Conservation (phyloP, 2,888 invertebrate genomes). For the Tortrix viridana region DNA sequence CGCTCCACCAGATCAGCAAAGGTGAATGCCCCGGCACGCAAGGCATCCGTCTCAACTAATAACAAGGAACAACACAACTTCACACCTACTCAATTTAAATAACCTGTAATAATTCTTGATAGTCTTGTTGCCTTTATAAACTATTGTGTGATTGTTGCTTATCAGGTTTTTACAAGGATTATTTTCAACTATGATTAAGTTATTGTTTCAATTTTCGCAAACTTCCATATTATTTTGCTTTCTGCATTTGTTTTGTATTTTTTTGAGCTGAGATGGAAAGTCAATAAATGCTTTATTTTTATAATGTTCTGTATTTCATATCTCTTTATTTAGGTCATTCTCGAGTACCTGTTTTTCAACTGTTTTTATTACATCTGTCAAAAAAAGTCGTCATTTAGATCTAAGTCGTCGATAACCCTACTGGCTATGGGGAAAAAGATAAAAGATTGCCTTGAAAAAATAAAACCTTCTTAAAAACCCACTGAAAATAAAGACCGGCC, state of each 20-base stretch:
- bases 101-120: not conserved
- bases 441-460: too few relatives aligned
- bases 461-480: too few relatives aligned
- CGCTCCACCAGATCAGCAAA: constrained; percentile 82
- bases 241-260: constrained; percentile 14
- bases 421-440: too few relatives aligned
- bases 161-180: not conserved
- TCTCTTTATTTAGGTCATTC: too few relatives aligned
- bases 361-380: too few relatives aligned
- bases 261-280: constrained; percentile 7
- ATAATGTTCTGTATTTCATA: not conserved
- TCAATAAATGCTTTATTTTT: constrained; percentile 28
- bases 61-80: constrained; percentile 12
- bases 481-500: too few relatives aligned
- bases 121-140: not conserved
- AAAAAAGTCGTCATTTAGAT: too few relatives aligned
- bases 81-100: constrained; percentile 4
- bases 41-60: constrained; percentile 85
- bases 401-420: too few relatives aligned
- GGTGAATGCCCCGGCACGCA: constrained; percentile 87
- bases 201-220: not conserved
- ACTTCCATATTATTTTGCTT: not conserved
- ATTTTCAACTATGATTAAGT: constrained; percentile 1
- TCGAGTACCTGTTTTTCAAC: too few relatives aligned
- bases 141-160: too few relatives aligned